Evolutionary conservation across 2,113 vertebrate species (phyloP), one percentile per base, ranked within the genome.

Genomic region (Lophochroa leadbeateri): DNA sequence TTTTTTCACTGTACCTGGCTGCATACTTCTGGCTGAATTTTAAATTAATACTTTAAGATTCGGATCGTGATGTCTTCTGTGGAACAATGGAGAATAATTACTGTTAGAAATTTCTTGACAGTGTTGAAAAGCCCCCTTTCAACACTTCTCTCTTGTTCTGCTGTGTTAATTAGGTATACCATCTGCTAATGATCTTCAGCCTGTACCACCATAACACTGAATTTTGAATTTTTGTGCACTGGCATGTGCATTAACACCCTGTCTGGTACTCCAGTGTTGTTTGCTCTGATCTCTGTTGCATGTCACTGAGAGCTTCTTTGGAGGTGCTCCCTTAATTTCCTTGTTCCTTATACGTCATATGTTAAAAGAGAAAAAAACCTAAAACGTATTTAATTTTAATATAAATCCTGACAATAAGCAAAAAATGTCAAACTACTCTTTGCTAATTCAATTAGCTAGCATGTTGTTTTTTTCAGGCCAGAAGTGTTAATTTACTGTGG

Each of bases 121-220:
- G 76, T 46, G 33, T 27, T 83, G 52, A 76, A 92, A 94, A 94
- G 9, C 15, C 24, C 8, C 28, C 33, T 86, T 90, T 93, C 57
- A 72, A 88, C 72, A 93, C 41, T 74, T 82, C 10, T 69, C 8
- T 85, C 46, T 85, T 80, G 10, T 47, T 96, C 67, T 71, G 13
- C 41, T 87, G 65, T 72, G 80, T 90, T 96, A 93, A 95, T 96
- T 97, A 92, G 28, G 28, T 71, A 52, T n/a, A 71, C 72, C 43
- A 72, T 88, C 82, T 92, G 70, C n/a, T 91, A 87, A 92, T 93
- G 35, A 47, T 85, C 74, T 91, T 85, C 69, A 82, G 29, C 24
- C 65, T 79, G 13, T 50, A 49, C 77, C 50, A 53, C 55, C 21
- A 33, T 71, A 74, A 76, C 64, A 81, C 27, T 52, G 60, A 97